Evolutionary conservation across 2,113 vertebrate species (phyloP).

Genomic region (Fregetta grallaria): DNA sequence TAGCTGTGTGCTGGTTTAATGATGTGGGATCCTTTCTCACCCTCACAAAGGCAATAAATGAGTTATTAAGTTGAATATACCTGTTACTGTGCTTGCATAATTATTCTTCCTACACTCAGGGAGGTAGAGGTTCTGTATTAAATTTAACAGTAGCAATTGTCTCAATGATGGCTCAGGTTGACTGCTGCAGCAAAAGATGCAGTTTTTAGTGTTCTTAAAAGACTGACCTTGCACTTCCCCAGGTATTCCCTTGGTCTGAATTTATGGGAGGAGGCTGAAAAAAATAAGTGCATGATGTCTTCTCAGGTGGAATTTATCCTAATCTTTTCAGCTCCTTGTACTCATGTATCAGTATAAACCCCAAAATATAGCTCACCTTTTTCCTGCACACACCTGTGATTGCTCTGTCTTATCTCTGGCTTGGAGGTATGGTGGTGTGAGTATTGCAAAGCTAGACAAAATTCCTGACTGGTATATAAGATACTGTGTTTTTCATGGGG

Average conservation of each 20-base stretch:
- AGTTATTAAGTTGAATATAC: constrained; percentile 22
- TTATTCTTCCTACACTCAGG: not conserved
- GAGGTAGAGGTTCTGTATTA: not conserved
- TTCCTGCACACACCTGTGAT: not conserved
- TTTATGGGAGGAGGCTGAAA: not conserved
- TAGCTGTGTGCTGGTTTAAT: not conserved
- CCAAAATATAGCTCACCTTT: not conserved
- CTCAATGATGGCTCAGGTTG: not conserved
- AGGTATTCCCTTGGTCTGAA: not conserved
- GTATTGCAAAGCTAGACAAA: constrained; percentile 15
- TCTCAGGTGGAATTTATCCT: not conserved
- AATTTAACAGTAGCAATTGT: not conserved
- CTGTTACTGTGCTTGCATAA: not conserved
- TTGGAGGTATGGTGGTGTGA: not conserved
- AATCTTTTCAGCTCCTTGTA: not conserved
- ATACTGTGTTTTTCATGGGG: not conserved
- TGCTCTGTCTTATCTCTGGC: not conserved
- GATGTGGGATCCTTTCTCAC: not conserved
- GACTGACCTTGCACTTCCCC: not conserved
- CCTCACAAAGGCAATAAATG: not conserved
- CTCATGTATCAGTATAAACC: not conserved
- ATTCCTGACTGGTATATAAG: not conserved
- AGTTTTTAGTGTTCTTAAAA: not conserved
- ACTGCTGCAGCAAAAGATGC: not conserved
- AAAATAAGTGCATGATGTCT: not conserved